Percentiles rank a stretch among this genome's conserved stretches.
Evolutionary conservation across 1,140 invertebrate species (phyloP).

Genomic region (Telenomus remus): DNA sequence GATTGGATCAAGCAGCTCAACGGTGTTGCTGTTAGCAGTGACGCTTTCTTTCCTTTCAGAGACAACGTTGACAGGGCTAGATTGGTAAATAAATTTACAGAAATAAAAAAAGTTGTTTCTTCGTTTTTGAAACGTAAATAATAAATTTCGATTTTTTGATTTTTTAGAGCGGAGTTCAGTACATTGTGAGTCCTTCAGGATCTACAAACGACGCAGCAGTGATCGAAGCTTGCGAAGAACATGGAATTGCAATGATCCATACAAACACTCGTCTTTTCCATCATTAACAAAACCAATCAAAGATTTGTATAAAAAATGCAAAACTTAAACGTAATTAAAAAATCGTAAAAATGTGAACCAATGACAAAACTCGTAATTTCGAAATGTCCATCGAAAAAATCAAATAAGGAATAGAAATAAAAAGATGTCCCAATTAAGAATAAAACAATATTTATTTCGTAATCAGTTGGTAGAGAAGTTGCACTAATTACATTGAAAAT

Average conservation of each 20-base stretch:
- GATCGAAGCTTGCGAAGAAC: constrained; percentile 94
- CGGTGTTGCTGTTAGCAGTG: constrained; percentile 95
- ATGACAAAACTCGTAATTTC: too few relatives aligned
- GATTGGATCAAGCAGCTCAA: constrained; percentile 88
- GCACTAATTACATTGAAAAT: constrained; percentile 45
- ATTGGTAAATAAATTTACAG: constrained; percentile 79
- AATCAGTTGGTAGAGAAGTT: constrained; percentile 25
- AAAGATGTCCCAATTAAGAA: too few relatives aligned
- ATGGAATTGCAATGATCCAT: constrained; percentile 90
- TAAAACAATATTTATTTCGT: background rate
- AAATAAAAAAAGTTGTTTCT: too few relatives aligned
- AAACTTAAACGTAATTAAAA: too few relatives aligned
- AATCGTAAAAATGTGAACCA: too few relatives aligned
- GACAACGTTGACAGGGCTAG: constrained; percentile 97
- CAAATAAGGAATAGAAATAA: too few relatives aligned
- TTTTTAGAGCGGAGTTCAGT: constrained; percentile 92
- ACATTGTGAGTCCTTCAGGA: constrained; percentile 93
- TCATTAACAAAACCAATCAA: constrained; percentile 80
- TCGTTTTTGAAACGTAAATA: too few relatives aligned
- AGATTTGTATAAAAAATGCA: too few relatives aligned
- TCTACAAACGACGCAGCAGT: constrained; percentile 94
- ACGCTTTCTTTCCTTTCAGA: constrained; percentile 98
- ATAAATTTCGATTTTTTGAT: background rate
- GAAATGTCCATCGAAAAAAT: too few relatives aligned
- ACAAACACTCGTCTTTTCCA: constrained; percentile 97